Evolutionary conservation across 1,140 invertebrate species (phyloP).

Genomic region (Cydia fagiglandana): DNA sequence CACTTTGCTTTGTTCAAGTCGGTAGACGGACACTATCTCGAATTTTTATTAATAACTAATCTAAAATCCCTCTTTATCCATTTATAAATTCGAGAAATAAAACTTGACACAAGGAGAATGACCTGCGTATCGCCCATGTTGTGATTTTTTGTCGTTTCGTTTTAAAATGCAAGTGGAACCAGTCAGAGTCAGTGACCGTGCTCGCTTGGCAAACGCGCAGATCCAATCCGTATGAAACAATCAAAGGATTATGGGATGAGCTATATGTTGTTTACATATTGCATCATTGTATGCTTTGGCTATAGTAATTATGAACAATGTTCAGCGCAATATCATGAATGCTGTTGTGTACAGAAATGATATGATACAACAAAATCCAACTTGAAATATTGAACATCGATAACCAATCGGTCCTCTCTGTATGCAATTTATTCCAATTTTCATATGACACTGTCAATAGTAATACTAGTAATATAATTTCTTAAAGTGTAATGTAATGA

Average conservation of each 20-base stretch:
- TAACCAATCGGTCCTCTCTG: too few relatives aligned
- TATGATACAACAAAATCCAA: neutral
- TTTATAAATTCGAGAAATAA: neutral
- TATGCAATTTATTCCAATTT: too few relatives aligned
- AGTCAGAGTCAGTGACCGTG: conserved; percentile 60
- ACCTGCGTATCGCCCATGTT: neutral
- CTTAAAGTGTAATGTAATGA: too few relatives aligned
- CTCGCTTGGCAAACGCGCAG: conserved; percentile 22
- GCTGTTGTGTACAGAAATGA: neutral
- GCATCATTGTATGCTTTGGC: too few relatives aligned
- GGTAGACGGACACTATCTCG: too few relatives aligned
- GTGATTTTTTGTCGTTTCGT: conserved; percentile 18
- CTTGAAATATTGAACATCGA: too few relatives aligned
- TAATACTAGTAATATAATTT: too few relatives aligned
- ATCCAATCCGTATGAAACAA: conserved; percentile 6
- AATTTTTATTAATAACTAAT: too few relatives aligned
- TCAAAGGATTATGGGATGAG: conserved; percentile 12
- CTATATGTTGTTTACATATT: neutral
- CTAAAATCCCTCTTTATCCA: neutral
- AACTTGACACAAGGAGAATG: neutral
- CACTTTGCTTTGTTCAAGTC: too few relatives aligned
- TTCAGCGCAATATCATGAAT: too few relatives aligned
- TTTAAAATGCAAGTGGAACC: conserved; percentile 42
- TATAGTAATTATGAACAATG: too few relatives aligned
- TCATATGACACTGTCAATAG: too few relatives aligned